Conservation (phyloP, 1,140 invertebrate genomes). For the Olivierus martensii region DNA sequence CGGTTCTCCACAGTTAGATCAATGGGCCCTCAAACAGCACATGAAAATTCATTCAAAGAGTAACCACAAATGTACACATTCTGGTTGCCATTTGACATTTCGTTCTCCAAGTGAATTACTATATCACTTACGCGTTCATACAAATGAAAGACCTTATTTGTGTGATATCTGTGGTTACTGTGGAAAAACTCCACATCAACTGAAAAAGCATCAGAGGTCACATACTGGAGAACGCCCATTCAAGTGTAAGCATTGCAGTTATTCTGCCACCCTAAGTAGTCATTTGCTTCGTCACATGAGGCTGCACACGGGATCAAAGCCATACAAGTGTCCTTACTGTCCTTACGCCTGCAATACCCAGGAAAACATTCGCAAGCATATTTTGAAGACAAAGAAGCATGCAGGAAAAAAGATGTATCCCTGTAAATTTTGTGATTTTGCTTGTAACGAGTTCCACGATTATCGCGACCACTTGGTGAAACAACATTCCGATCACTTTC, state of each 20-base stretch:
- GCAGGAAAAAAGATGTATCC: constrained; percentile 58
- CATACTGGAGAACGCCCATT: constrained; percentile 20
- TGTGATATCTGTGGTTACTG: constrained; percentile 49
- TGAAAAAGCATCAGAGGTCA: constrained; percentile 14
- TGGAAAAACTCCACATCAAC: constrained; percentile 43
- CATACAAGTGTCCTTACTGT: constrained; percentile 53
- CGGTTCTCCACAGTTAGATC: constrained; percentile 30
- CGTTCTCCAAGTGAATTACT: constrained; percentile 37
- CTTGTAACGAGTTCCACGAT: constrained; percentile 48
- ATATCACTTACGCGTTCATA: constrained; percentile 32
- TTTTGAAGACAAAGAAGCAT: constrained; percentile 61
- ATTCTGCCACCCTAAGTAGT: constrained; percentile 39
- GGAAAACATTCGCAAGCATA: constrained; percentile 77
- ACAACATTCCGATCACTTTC: constrained; percentile 31
- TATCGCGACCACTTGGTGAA: constrained; percentile 48
- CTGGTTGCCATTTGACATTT: constrained; percentile 30
- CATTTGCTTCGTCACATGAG: constrained; percentile 18
- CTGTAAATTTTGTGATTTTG: constrained; percentile 47
- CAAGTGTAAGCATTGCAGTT: constrained; percentile 34
- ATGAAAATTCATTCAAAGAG: constrained; percentile 42
- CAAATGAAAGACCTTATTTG: constrained; percentile 36
- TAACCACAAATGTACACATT: constrained; percentile 42
- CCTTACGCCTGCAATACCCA: constrained; percentile 59
- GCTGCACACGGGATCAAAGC: constrained; percentile 27
- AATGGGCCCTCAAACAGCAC: constrained; percentile 43